Conservation (phyloP, 2,797 vertebrate species). For the Limosa lapponica region DNA sequence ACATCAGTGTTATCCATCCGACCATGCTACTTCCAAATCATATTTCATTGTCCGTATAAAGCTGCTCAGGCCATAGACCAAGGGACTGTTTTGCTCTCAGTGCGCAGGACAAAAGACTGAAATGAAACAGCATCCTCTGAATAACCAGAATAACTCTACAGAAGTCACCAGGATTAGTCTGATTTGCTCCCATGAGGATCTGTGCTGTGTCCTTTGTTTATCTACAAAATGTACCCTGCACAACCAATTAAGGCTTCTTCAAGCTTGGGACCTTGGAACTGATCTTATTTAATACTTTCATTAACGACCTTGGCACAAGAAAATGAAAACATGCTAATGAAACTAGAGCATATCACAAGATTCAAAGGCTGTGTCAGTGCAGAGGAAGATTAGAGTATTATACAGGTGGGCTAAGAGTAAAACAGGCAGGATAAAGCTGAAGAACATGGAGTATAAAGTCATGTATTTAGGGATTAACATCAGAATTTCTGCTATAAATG, state of each 20-base stretch:
- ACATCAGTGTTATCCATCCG: background rate
- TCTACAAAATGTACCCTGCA: conserved; percentile 27
- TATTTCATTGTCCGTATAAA: background rate
- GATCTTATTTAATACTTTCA: conserved; percentile 51
- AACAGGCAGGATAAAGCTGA: background rate
- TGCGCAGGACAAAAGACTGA: background rate
- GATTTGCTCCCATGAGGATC: background rate
- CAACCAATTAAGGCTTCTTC: conserved; percentile 31
- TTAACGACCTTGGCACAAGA: conserved; percentile 9
- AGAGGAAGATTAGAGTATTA: background rate
- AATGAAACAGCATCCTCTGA: background rate
- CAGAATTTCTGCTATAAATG: background rate
- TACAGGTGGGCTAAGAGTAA: background rate
- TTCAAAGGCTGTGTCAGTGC: background rate
- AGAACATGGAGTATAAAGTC: background rate
- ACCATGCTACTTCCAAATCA: background rate
- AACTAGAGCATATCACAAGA: background rate
- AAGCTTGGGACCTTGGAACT: conserved; percentile 13
- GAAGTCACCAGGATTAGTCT: background rate
- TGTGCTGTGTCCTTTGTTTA: conserved; percentile 14
- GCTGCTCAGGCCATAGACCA: background rate
- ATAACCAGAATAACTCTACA: background rate
- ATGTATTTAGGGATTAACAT: background rate
- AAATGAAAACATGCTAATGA: conserved; percentile 44
- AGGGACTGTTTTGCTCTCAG: background rate